Evolutionary conservation across 2,797 vertebrate species (phyloP).

Genomic region (Spinus olivaceus): DNA sequence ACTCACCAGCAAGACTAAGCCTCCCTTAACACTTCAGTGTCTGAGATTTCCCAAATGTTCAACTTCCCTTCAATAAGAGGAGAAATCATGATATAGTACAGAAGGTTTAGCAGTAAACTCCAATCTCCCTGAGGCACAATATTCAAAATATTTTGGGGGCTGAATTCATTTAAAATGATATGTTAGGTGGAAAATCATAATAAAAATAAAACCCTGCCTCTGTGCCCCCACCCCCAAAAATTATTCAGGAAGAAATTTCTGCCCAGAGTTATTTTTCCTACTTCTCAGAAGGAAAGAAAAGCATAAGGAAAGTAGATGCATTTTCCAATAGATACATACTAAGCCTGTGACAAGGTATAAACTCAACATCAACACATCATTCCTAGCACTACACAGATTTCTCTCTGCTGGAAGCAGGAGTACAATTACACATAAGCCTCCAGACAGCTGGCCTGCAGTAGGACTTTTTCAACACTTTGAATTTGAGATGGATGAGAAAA

Average conservation of each 20-base stretch:
- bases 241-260: constrained; percentile 7
- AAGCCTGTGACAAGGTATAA: constrained; percentile 53
- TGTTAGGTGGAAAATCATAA: neutral
- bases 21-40: neutral
- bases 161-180: neutral
- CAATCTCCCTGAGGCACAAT: neutral
- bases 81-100: neutral
- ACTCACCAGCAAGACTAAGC: neutral
- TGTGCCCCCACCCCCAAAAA: neutral
- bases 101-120: neutral
- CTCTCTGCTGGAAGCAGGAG: constrained; percentile 61
- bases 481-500: constrained; percentile 53
- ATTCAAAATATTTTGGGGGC: neutral
- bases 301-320: constrained; percentile 1
- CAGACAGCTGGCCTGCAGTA: constrained; percentile 63
- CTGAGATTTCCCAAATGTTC: neutral
- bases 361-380: constrained; percentile 59
- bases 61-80: neutral
- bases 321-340: constrained; percentile 53
- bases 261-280: constrained; percentile 1
- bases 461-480: constrained; percentile 63
- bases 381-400: constrained; percentile 53
- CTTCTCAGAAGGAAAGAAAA: constrained; percentile 23
- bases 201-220: neutral
- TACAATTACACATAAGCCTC: constrained; percentile 60